Conservation (phyloP, 2,113 vertebrate genomes). For the Actinemys pallida region DNA sequence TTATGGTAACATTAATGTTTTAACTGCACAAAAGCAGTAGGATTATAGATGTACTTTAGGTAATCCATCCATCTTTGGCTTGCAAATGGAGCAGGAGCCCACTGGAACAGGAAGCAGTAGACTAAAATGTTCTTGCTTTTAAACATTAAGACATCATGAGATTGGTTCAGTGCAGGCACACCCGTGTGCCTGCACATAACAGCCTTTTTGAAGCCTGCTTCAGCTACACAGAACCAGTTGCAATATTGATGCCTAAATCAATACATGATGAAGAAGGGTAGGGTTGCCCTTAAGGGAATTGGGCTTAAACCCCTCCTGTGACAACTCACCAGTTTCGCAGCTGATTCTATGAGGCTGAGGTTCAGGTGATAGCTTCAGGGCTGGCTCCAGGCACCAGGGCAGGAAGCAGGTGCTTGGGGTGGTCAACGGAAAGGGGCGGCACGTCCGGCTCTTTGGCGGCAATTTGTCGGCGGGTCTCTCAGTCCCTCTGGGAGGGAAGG, state of each 20-base stretch:
- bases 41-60: conserved; percentile 30
- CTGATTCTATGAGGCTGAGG: neutral
- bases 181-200: neutral
- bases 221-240: neutral
- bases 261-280: neutral
- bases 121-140: conserved; percentile 7
- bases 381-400: too few relatives aligned
- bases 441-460: too few relatives aligned
- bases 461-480: too few relatives aligned
- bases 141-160: neutral
- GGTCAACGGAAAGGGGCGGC: too few relatives aligned
- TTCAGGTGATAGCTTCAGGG: neutral
- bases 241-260: neutral
- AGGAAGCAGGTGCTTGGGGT: too few relatives aligned
- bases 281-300: neutral
- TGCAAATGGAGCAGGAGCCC: conserved; percentile 17
- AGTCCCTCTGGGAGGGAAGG: too few relatives aligned
- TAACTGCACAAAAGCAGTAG: conserved; percentile 58
- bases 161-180: conserved; percentile 25
- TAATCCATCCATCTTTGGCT: conserved; percentile 43
- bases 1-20: conserved; percentile 57
- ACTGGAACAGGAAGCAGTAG: neutral
- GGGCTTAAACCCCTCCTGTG: neutral
- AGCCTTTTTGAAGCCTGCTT: conserved; percentile 9
- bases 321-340: neutral